Conservation (phyloP, 2,797 vertebrate genomes). For the Cheirogaleus major region DNA sequence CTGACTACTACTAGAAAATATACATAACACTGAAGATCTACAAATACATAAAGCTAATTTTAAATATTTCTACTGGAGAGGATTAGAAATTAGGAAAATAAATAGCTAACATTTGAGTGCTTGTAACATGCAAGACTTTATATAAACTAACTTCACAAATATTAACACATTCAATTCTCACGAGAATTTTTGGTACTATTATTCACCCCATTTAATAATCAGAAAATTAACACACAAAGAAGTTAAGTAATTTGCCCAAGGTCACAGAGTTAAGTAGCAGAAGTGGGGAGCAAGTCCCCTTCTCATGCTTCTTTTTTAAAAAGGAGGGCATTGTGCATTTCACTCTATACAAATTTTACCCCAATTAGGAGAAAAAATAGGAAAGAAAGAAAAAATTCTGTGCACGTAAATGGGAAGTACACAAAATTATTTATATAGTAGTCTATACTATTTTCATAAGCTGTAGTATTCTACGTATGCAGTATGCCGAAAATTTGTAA, state of each 20-base stretch:
- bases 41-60: neutral
- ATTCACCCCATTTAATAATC: neutral
- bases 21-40: neutral
- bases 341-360: neutral
- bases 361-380: neutral
- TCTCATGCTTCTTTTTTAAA: neutral
- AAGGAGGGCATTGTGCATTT: neutral
- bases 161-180: neutral
- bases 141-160: neutral
- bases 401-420: neutral
- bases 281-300: neutral
- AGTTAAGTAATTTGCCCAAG: neutral
- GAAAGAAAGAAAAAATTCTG: neutral
- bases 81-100: slow-evolving; percentile 33
- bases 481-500: neutral
- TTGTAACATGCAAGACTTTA: slow-evolving; percentile 6
- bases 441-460: neutral
- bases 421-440: neutral
- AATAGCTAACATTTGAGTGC: neutral
- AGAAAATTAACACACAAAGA: neutral
- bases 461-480: neutral
- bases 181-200: neutral
- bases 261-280: neutral
- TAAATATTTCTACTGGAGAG: slow-evolving; percentile 9
- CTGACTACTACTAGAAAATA: neutral